Evolutionary conservation across 2,113 vertebrate genomes (phyloP).

Genomic region (Oncorhynchus clarkii): DNA sequence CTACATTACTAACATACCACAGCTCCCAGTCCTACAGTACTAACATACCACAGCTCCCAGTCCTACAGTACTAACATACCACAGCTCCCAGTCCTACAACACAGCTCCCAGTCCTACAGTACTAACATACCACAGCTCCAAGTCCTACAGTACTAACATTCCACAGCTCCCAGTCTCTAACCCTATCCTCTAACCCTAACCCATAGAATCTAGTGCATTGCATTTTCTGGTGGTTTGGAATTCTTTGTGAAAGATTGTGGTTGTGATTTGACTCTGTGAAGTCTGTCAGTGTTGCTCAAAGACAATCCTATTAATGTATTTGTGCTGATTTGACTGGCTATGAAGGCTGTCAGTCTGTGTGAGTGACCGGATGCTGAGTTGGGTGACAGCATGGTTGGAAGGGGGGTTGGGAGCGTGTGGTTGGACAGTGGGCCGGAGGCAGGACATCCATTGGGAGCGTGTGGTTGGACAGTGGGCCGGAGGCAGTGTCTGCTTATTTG

Average conservation of each 20-base stretch:
- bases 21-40: too few relatives aligned
- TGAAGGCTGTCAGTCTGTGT: slow-evolving; percentile 27
- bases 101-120: too few relatives aligned
- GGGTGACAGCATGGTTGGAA: slow-evolving; percentile 18
- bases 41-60: too few relatives aligned
- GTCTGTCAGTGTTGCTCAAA: too few relatives aligned
- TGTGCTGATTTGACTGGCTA: slow-evolving; percentile 32
- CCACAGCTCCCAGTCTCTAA: background rate
- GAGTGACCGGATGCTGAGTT: slow-evolving; percentile 5
- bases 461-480: slow-evolving; percentile 61
- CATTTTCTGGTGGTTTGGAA: too few relatives aligned
- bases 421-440: slow-evolving; percentile 61
- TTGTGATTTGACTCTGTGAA: too few relatives aligned
- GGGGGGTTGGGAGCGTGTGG: slow-evolving; percentile 46
- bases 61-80: too few relatives aligned
- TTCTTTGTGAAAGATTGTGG: too few relatives aligned
- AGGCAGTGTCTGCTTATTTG: slow-evolving; percentile 76
- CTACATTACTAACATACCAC: too few relatives aligned
- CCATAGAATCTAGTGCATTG: too few relatives aligned
- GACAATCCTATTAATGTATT: background rate
- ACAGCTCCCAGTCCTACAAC: too few relatives aligned
- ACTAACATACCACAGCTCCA: background rate
- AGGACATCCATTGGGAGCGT: slow-evolving; percentile 52
- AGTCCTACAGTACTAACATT: background rate
- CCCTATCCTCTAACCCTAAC: too few relatives aligned